phyloP scores from a whole-genome alignment of 2,888 invertebrate species.

The Bombylius major region DNA sequence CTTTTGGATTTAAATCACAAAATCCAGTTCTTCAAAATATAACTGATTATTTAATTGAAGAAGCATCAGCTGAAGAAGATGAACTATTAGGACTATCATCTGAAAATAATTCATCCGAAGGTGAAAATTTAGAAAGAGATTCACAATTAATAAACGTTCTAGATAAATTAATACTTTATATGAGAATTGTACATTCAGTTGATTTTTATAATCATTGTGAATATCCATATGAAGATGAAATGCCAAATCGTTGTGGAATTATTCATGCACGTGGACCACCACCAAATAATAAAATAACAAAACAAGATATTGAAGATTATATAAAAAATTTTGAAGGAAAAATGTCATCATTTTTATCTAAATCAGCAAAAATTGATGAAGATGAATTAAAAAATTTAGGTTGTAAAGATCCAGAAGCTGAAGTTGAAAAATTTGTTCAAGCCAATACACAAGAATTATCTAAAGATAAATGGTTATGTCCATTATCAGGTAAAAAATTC shows the following conservation, averaged over 20 bases:
- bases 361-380: slow-evolving; percentile 54
- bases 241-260: slow-evolving; percentile 98
- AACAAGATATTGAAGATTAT: slow-evolving; percentile 47
- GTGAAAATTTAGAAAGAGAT: slow-evolving; percentile 54
- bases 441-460: slow-evolving; percentile 94
- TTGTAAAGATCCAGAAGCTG: slow-evolving; percentile 51
- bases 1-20: slow-evolving; percentile 60
- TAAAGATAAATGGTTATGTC: slow-evolving; percentile 98
- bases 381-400: slow-evolving; percentile 79
- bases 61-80: slow-evolving; percentile 96
- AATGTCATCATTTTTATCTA: slow-evolving; percentile 77
- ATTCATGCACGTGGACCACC: slow-evolving; percentile 90
- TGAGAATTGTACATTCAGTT: slow-evolving; percentile 94
- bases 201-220: slow-evolving; percentile 99
- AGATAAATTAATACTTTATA: slow-evolving; percentile 75
- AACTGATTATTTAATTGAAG: slow-evolving; percentile 94
- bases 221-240: slow-evolving; percentile 98
- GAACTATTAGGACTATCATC: slow-evolving; percentile 63
- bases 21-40: slow-evolving; percentile 95
- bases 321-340: slow-evolving; percentile 77
- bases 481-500: slow-evolving; percentile 96
- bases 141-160: slow-evolving; percentile 57
- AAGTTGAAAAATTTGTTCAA: slow-evolving; percentile 83
- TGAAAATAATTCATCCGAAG: slow-evolving; percentile 38
- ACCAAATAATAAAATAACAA: slow-evolving; percentile 61